phyloP scores from a whole-genome alignment of 1,140 invertebrate genomes.

The Zelostemma sp. region DNA sequence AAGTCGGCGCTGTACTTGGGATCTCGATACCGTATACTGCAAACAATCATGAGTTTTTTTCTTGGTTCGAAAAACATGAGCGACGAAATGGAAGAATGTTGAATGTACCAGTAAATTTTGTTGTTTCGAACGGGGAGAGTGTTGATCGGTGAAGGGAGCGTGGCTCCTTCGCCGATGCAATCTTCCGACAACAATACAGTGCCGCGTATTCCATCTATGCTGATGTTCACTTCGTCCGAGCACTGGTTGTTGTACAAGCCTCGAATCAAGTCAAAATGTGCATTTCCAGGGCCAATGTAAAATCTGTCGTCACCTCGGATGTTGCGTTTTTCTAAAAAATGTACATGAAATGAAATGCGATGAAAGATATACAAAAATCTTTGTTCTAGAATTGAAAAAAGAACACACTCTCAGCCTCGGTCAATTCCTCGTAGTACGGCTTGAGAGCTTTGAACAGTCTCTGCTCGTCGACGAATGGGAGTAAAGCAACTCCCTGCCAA shows the following conservation, averaged over 20 bases:
- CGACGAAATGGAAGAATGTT: too few relatives aligned
- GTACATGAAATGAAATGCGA: slow-evolving; percentile 15
- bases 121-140: slow-evolving; percentile 73
- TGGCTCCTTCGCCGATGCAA: slow-evolving; percentile 75
- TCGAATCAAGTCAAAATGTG: slow-evolving; percentile 77
- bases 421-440: slow-evolving; percentile 83
- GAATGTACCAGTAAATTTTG: slow-evolving; percentile 67
- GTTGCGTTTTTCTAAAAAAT: slow-evolving; percentile 73
- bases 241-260: slow-evolving; percentile 76
- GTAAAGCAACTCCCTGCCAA: slow-evolving; percentile 98
- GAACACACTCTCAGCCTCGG: slow-evolving; percentile 81
- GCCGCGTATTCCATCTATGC: slow-evolving; percentile 81
- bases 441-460: slow-evolving; percentile 89
- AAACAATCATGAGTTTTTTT: slow-evolving; percentile 57
- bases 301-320: slow-evolving; percentile 83
- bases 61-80: too few relatives aligned
- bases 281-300: slow-evolving; percentile 81
- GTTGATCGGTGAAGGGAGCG: slow-evolving; percentile 78
- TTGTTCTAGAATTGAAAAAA: too few relatives aligned
- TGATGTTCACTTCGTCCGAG: slow-evolving; percentile 70
- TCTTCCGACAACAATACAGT: slow-evolving; percentile 79
- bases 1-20: slow-evolving; percentile 82
- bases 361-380: slow-evolving; percentile 28
- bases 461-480: slow-evolving; percentile 98
- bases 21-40: slow-evolving; percentile 84